These are phyloP conservation scores for Phylloscopus trochiloides DNA, from an alignment of 2,113 vertebrate genomes.

Conservation along the genomic window DNA sequence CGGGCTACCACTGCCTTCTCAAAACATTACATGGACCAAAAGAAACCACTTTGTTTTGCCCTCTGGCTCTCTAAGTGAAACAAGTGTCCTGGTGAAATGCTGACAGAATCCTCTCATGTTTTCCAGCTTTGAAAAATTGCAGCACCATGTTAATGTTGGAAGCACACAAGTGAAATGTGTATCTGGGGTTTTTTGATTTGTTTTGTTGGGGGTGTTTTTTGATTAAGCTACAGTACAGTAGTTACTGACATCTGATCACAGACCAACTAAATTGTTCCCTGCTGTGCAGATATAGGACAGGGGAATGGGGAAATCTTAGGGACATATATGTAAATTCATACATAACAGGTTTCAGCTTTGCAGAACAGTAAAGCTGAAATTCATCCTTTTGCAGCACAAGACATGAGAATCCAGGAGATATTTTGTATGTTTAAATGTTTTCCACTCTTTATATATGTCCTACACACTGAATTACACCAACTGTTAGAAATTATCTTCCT, in stretches of 20 bases:
- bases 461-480: neutral
- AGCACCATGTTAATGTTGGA: neutral
- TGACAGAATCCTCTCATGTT: conserved; percentile 54
- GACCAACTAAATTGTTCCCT: neutral
- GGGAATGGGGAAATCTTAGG: neutral
- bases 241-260: neutral
- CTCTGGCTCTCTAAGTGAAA: conserved; percentile 63
- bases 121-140: conserved; percentile 31
- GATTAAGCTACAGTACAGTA: neutral
- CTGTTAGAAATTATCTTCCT: neutral
- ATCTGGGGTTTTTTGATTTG: neutral
- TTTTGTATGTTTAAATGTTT: neutral
- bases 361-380: neutral
- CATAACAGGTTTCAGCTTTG: neutral
- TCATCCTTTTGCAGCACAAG: neutral
- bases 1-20: conserved; percentile 37
- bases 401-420: neutral
- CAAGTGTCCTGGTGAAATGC: conserved; percentile 51
- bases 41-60: conserved; percentile 64
- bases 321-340: neutral
- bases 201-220: neutral
- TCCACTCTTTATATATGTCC: neutral
- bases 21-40: conserved; percentile 58
- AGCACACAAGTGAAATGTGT: neutral
- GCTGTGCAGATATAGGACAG: neutral